Conservation (phyloP, 1,140 invertebrate species). For the Drepana arcuata region DNA sequence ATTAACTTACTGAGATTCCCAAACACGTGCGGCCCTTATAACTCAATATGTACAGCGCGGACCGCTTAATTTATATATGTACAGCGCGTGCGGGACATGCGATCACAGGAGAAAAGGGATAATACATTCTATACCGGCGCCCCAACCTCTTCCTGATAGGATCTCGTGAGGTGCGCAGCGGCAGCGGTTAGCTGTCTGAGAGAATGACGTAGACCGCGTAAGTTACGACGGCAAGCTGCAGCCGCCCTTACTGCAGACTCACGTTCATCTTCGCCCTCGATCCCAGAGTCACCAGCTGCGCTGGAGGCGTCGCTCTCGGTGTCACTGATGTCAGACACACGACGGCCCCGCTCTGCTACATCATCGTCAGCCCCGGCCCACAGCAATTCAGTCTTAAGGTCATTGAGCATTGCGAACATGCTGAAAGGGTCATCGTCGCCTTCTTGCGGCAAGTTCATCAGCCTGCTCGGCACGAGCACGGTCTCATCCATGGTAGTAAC, state of each 20-base stretch:
- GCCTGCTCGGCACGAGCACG: slow-evolving; percentile 87
- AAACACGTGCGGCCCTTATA: slow-evolving; percentile 56
- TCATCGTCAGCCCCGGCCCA: slow-evolving; percentile 79
- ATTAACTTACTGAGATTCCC: slow-evolving; percentile 67
- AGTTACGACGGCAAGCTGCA: slow-evolving; percentile 74
- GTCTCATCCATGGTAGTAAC: slow-evolving; percentile 93
- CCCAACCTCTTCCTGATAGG: slow-evolving; percentile 90
- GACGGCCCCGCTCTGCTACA: slow-evolving; percentile 37
- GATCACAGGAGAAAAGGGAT: slow-evolving; percentile 49
- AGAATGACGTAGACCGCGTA: slow-evolving; percentile 85
- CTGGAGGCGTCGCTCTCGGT: slow-evolving; percentile 83
- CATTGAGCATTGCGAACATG: slow-evolving; percentile 88
- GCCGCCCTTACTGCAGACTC: slow-evolving; percentile 70
- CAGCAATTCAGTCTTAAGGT: slow-evolving; percentile 86
- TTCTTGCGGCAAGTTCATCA: slow-evolving; percentile 84
- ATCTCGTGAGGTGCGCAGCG: slow-evolving; percentile 85
- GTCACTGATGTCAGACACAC: slow-evolving; percentile 75
- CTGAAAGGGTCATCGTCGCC: slow-evolving; percentile 85
- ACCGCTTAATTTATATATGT: slow-evolving; percentile 57
- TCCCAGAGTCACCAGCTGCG: slow-evolving; percentile 85
- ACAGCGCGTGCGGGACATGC: slow-evolving; percentile 56
- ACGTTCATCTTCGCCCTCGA: slow-evolving; percentile 79
- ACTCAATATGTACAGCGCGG: slow-evolving; percentile 63
- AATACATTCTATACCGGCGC: slow-evolving; percentile 59
- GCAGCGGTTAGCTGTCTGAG: slow-evolving; percentile 87